Percentiles rank a stretch among this genome's conserved stretches.
These are phyloP conservation scores for Sebastes ruberrimus DNA, from an alignment of 2,797 vertebrate genomes.

Conservation along the genomic window DNA sequence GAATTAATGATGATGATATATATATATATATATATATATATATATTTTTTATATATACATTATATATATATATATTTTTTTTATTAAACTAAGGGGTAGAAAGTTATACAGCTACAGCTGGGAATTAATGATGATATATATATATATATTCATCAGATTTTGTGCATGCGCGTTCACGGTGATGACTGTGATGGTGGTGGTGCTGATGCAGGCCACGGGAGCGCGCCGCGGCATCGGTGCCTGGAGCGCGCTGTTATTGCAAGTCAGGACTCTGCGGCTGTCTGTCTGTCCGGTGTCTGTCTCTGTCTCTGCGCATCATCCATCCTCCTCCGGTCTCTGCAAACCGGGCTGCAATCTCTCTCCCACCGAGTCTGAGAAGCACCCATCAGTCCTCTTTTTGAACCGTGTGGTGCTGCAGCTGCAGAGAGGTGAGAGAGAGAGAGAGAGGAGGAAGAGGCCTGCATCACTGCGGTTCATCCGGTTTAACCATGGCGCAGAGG, in stretches of 20 bases:
- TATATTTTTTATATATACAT: no score
- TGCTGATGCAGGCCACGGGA: slow-evolving; percentile 81
- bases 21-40: no score
- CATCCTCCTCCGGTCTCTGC: slow-evolving; percentile 22
- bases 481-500: slow-evolving; percentile 48
- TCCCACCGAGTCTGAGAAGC: not conserved
- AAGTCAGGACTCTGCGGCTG: slow-evolving; percentile 63
- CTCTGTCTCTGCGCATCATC: slow-evolving; percentile 33
- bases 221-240: slow-evolving; percentile 30
- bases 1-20: no score
- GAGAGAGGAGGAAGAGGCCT: not conserved
- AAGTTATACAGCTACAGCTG: no score
- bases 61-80: no score
- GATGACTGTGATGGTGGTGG: not conserved
- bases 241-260: slow-evolving; percentile 28
- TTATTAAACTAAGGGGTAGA: no score
- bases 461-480: slow-evolving; percentile 21
- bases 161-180: slow-evolving; percentile 5
- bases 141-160: no score
- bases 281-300: not conserved
- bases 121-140: no score
- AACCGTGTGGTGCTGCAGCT: not conserved
- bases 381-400: not conserved
- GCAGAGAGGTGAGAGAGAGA: not conserved
- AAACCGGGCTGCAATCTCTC: not conserved